These are phyloP conservation scores for Channallabes apus DNA, from an alignment of 2,797 vertebrate genomes.

Conservation along the genomic window DNA sequence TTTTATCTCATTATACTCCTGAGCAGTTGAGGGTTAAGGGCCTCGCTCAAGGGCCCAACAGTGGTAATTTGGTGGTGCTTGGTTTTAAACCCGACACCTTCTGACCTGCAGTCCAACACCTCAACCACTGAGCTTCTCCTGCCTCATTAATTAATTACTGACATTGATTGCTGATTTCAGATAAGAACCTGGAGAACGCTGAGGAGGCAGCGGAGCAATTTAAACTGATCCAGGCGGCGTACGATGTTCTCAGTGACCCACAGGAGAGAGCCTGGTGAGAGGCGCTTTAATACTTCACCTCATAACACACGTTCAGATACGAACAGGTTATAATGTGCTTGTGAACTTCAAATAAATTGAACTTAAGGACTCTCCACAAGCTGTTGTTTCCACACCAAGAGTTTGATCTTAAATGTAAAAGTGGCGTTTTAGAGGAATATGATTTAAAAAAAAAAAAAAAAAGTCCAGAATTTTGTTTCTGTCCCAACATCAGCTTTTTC, in stretches of 20 bases:
- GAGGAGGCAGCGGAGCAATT: conserved; percentile 92
- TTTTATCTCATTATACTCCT: too few species aligned
- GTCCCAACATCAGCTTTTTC: neutral
- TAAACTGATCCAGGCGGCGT: conserved; percentile 94
- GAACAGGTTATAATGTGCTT: neutral
- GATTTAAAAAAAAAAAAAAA: too few species aligned
- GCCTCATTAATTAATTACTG: too few species aligned
- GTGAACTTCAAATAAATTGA: too few species aligned
- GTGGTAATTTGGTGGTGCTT: too few species aligned
- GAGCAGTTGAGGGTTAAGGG: too few species aligned
- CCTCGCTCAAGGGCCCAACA: too few species aligned
- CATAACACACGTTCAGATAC: neutral
- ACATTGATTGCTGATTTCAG: conserved; percentile 64
- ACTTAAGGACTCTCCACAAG: neutral
- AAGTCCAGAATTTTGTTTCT: neutral
- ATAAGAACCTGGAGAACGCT: conserved; percentile 91
- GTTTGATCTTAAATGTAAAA: too few species aligned
- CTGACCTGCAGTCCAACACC: too few species aligned
- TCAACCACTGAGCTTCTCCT: too few species aligned
- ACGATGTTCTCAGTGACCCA: conserved; percentile 92
- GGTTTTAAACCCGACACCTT: too few species aligned
- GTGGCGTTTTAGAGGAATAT: neutral
- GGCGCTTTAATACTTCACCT: neutral
- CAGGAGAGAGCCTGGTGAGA: conserved; percentile 94
- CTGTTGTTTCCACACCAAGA: too few species aligned